These are phyloP conservation scores for Lymantria dispar DNA, from an alignment of 2,888 invertebrate species.

Conservation along the genomic window DNA sequence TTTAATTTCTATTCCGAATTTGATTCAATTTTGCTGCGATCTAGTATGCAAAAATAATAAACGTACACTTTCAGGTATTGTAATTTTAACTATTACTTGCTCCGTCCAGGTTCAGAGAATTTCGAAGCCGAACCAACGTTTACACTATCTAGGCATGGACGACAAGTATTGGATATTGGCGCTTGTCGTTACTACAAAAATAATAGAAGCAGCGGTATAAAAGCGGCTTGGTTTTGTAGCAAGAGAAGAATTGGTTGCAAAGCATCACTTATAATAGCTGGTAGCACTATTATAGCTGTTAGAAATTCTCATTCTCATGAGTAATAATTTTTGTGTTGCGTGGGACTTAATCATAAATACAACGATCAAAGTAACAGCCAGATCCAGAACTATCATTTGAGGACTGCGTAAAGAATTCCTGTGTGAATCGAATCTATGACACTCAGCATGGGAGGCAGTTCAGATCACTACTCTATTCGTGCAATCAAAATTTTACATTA, in stretches of 20 bases:
- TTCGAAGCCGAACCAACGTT: slow-evolving; percentile 2
- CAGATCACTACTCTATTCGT: too few relatives aligned
- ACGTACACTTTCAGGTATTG: too few relatives aligned
- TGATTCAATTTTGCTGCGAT: too few relatives aligned
- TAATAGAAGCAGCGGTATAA: slow-evolving; percentile 22
- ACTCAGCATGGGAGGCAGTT: too few relatives aligned
- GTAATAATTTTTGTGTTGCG: background rate
- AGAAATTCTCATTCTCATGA: slow-evolving; percentile 34
- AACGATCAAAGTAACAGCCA: too few relatives aligned
- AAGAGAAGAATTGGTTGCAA: slow-evolving; percentile 31
- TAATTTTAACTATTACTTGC: background rate
- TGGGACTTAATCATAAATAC: too few relatives aligned
- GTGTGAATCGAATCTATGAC: too few relatives aligned
- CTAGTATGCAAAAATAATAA: too few relatives aligned
- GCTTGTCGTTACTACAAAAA: slow-evolving; percentile 26
- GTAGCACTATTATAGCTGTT: slow-evolving; percentile 20
- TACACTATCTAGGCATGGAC: slow-evolving; percentile 11
- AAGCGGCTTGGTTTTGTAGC: slow-evolving; percentile 24
- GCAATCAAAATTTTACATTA: too few relatives aligned
- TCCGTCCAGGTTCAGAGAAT: background rate
- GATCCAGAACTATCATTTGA: too few relatives aligned
- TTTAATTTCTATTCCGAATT: too few relatives aligned
- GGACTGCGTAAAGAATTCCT: too few relatives aligned
- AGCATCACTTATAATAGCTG: slow-evolving; percentile 37
- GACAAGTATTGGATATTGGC: slow-evolving; percentile 19